Percentiles rank a stretch among this genome's conserved stretches.
These are phyloP conservation scores for Macrotus californicus DNA, from an alignment of 2,113 vertebrate species.

Conservation along the genomic window DNA sequence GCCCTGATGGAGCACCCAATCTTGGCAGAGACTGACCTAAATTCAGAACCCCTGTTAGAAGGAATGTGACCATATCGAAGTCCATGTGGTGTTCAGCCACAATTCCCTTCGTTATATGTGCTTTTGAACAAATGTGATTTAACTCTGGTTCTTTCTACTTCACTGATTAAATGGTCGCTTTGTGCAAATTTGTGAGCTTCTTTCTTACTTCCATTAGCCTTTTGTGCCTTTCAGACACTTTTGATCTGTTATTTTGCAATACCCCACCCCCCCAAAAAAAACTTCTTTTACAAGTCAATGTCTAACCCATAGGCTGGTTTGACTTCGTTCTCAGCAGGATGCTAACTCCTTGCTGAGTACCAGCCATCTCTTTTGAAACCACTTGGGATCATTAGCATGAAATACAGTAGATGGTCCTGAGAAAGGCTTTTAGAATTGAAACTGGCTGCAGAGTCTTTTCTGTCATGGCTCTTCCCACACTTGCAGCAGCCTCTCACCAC, in stretches of 20 bases:
- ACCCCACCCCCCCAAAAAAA: background rate
- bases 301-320: background rate
- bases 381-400: background rate
- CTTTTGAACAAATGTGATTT: background rate
- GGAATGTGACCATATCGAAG: background rate
- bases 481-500: background rate
- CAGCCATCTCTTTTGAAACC: background rate
- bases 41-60: background rate
- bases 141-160: background rate
- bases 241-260: background rate
- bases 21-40: background rate
- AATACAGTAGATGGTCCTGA: background rate
- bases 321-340: background rate
- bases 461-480: background rate
- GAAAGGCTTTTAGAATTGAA: background rate
- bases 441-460: background rate
- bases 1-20: background rate
- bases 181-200: background rate
- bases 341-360: background rate
- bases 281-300: constrained; percentile 9
- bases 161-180: background rate
- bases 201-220: constrained; percentile 10
- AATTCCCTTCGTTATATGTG: background rate
- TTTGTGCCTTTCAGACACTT: background rate
- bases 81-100: background rate